Evolutionary conservation across 2,797 vertebrate species (phyloP).

Genomic region (Heliangelus exortis): DNA sequence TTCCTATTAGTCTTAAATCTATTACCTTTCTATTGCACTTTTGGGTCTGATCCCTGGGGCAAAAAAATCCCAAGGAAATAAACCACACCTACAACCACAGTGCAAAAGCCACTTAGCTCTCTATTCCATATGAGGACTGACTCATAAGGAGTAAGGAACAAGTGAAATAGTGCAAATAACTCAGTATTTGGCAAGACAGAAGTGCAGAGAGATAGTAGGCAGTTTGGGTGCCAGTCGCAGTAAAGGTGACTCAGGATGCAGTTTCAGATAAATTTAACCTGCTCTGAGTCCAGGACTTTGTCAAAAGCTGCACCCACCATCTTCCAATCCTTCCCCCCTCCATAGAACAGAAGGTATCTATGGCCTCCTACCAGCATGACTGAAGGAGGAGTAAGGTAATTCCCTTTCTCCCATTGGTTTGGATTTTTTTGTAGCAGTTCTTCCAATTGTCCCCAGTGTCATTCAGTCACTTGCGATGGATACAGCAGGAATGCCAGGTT

Average conservation of each 20-base stretch:
- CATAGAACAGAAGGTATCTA: neutral
- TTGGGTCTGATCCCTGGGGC: neutral
- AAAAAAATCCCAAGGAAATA: neutral
- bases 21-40: neutral
- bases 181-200: neutral
- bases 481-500: neutral
- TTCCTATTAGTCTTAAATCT: conserved; percentile 6
- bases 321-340: neutral
- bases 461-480: neutral
- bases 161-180: neutral
- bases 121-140: neutral
- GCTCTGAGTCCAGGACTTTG: neutral
- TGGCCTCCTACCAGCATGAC: neutral
- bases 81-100: neutral
- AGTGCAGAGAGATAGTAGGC: neutral
- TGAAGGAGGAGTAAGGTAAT: neutral
- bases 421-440: neutral
- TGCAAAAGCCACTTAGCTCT: neutral
- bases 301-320: neutral
- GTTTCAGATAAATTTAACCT: neutral
- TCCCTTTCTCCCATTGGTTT: neutral
- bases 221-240: neutral
- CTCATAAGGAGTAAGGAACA: neutral
- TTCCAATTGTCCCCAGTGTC: fast-evolving
- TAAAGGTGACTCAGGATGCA: neutral